Base-by-base conservation (phyloP, 2,797 vertebrate species). In the Perodicticus potto region DNA sequence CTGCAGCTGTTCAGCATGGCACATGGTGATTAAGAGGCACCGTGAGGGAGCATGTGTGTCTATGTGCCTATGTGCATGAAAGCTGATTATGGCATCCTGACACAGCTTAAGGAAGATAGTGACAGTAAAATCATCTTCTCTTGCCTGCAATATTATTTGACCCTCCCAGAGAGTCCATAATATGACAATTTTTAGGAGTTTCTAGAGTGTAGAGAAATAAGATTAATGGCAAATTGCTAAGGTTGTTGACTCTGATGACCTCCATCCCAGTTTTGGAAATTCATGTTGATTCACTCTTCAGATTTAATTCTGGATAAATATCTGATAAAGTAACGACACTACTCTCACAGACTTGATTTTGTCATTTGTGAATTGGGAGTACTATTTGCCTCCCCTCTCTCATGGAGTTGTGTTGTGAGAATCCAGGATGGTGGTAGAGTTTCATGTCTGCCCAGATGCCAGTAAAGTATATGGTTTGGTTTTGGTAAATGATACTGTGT, bases 21-120 rank as follows among this genome's bases (percentile, higher is more conserved):
- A 92, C 84, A 43, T 96, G 93, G 77, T 96, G 91, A 97, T 96
- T 96, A 95, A 89, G 86, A 96, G 95, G 69, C 82, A 72, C 80
- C 1, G 6, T 29, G 57, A 96, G 80, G 83, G 86, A 95, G 94
- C 69, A 12, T 80, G 86, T 89, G 76, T 89, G 86, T 76, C 87
- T 32, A 0, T 74, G 34, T 92, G 93, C 65, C 76, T 76, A 27
- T 95, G 94, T 95, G 93, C 77, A 73, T 0, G 3, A 40, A 86
- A 90, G 89, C 87, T 94, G 91, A 94, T 96, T 80, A 96, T 95
- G 93, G 73, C 69, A 88, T 65, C 89, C 91, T 96, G 84, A 91
- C 96, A 87, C 34, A 89, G 93, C 76, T 59, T 86, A 93, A 83
- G 65, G 59, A 91, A 86, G 80, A 85, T 37, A 82, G 67, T 91